These are phyloP conservation scores for Latheticus oryzae DNA, from an alignment of 2,888 invertebrate genomes.

Conservation along the genomic window DNA sequence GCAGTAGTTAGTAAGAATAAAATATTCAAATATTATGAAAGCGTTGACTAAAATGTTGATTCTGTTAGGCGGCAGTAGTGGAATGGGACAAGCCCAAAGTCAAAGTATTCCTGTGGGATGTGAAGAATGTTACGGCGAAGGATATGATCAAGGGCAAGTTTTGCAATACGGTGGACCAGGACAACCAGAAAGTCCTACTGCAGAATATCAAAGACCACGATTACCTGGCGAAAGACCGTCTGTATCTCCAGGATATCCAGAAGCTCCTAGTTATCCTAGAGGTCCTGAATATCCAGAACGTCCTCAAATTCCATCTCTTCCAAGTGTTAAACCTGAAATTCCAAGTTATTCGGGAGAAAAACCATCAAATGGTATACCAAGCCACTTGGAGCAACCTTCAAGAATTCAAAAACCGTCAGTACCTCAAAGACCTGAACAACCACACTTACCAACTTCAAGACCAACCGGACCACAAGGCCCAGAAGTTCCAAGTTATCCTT, in stretches of 20 bases:
- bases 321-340: conserved; percentile 5
- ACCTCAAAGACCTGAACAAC: conserved; percentile 9
- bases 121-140: conserved; percentile 70
- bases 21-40: conserved; percentile 1
- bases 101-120: conserved; percentile 80
- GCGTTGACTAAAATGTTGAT: conserved; percentile 1
- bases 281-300: conserved; percentile 15
- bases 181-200: conserved; percentile 14
- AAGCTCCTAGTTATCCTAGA: conserved; percentile 21
- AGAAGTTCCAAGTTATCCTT: conserved; percentile 6
- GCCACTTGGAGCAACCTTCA: conserved; percentile 44
- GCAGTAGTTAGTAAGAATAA: conserved; percentile 78
- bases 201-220: conserved; percentile 15
- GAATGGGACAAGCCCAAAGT: conserved; percentile 91
- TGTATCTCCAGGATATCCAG: conserved; percentile 18
- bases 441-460: conserved; percentile 21
- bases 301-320: conserved; percentile 4
- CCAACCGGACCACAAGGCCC: not conserved
- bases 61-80: conserved; percentile 78
- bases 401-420: conserved; percentile 36
- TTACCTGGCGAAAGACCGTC: conserved; percentile 8
- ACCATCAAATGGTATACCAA: conserved; percentile 24
- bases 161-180: conserved; percentile 43
- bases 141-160: conserved; percentile 52
- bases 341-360: conserved; percentile 1